These are phyloP conservation scores for Mythimna vitellina DNA, from an alignment of 2,888 invertebrate genomes.

Conservation along the genomic window DNA sequence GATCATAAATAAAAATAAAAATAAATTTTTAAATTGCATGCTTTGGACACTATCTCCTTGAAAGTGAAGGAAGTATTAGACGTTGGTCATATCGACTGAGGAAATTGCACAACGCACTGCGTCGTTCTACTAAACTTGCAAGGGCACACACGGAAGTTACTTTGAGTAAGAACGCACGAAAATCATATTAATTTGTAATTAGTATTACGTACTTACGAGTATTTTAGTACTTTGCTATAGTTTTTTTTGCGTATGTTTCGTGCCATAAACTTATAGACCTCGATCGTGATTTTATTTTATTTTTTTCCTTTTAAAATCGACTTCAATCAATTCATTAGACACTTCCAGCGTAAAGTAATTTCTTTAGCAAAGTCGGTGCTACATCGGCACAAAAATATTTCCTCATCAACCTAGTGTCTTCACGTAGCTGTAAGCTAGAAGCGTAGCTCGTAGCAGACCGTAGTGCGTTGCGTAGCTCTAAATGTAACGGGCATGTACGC, in stretches of 20 bases:
- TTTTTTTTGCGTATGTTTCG: not conserved
- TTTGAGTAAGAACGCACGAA: not conserved
- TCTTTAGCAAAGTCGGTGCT: not conserved
- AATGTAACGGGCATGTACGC: not conserved
- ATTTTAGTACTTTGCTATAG: slow-evolving; percentile 1
- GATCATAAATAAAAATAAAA: too few species aligned
- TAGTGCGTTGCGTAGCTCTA: not conserved
- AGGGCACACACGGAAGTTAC: too few species aligned
- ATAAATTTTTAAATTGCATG: too few species aligned
- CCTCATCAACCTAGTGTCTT: too few species aligned
- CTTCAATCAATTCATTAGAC: not conserved
- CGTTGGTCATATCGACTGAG: too few species aligned
- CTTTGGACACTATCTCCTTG: too few species aligned
- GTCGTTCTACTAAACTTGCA: too few species aligned
- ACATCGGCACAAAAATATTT: too few species aligned
- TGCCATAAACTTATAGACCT: not conserved
- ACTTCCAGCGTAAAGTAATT: not conserved
- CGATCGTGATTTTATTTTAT: not conserved
- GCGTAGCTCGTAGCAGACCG: not conserved
- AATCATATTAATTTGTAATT: not conserved
- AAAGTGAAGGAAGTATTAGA: too few species aligned
- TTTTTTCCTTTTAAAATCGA: not conserved
- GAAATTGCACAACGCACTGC: too few species aligned
- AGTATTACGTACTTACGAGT: too few species aligned
- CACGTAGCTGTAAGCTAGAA: not conserved